phyloP scores from a whole-genome alignment of 2,113 vertebrate species.

The Daboia siamensis region DNA sequence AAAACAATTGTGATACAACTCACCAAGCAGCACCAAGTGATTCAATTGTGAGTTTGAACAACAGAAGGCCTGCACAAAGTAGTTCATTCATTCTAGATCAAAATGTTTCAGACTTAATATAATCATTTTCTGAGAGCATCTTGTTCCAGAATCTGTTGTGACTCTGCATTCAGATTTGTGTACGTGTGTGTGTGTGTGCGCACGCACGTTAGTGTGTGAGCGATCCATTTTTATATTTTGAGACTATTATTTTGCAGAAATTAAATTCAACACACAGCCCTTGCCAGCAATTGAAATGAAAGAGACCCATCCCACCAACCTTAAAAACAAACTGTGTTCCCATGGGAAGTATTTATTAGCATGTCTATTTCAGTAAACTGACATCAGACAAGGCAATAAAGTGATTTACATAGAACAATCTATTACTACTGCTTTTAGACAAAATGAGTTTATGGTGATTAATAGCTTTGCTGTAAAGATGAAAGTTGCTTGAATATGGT shows the following conservation, averaged over 20 bases:
- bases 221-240: slow-evolving; percentile 13
- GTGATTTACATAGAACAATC: slow-evolving; percentile 56
- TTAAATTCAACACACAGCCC: slow-evolving; percentile 11
- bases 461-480: slow-evolving; percentile 50
- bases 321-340: slow-evolving; percentile 50
- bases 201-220: too few relatives aligned
- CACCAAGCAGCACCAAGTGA: not conserved
- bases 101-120: slow-evolving; percentile 2
- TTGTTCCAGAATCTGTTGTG: not conserved
- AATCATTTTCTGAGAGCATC: not conserved
- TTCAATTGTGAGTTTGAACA: not conserved
- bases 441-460: slow-evolving; percentile 62
- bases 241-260: slow-evolving; percentile 35
- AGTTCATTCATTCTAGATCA: not conserved
- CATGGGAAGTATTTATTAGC: slow-evolving; percentile 46
- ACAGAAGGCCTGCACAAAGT: not conserved
- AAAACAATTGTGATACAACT: not conserved
- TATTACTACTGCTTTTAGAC: slow-evolving; percentile 58
- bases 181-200: not conserved
- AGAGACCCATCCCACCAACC: slow-evolving; percentile 12
- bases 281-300: slow-evolving; percentile 29
- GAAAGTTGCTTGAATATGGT: slow-evolving; percentile 31
- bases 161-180: slow-evolving; percentile 4
- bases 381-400: slow-evolving; percentile 56
- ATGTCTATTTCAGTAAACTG: slow-evolving; percentile 49